Evolutionary conservation across 2,888 invertebrate genomes (phyloP), one percentile per base, ranked within the genome.

Genomic region (Cantharis nigra): DNA sequence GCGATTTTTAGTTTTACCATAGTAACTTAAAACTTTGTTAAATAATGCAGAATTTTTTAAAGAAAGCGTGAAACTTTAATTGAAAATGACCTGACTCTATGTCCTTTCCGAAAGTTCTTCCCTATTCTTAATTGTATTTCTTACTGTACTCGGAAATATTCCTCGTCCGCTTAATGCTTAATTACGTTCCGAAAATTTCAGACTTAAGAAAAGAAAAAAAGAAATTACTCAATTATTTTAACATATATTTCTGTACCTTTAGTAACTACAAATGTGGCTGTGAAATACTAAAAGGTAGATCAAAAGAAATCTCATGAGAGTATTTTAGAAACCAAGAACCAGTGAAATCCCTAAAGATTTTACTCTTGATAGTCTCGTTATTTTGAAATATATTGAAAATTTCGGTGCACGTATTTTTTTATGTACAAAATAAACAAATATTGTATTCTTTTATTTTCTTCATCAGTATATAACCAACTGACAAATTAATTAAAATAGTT

Each of bases 361-460:
- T 69, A 69, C 69, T 69, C 69, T 69, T 73, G 73, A 73, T 73
- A 73, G 73, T 73, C 73, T 73, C 73, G 73, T 73, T 73, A 73
- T 73, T 73, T 73, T 69, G 69, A 73, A 73, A 73, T 73, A 73
- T 72, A 23, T 67, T 67, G 49, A 49, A 49, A 49, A 49, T n/a
- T 49, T 49, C n/a, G 49, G n/a, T 49, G 49, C 49, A 49, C 49
- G 49, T 49, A 49, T 49, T 49, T 49, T 49, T 49, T 49, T 49
- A n/a, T 49, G n/a, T 49, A 49, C 49, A 49, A 49, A n/a, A 49
- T n/a, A 49, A 49, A 49, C 49, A 49, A 49, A 49, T 49, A 49
- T 49, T n/a, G n/a, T 67, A n/a, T 67, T 18, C 65, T 13, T n/a
- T n/a, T 7, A 23, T 3, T 23, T 65, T 16, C 9, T 65, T 23